These are phyloP conservation scores for Drosophila pseudotakahashii DNA, from an alignment of 2,888 invertebrate genomes.

Conservation along the genomic window DNA sequence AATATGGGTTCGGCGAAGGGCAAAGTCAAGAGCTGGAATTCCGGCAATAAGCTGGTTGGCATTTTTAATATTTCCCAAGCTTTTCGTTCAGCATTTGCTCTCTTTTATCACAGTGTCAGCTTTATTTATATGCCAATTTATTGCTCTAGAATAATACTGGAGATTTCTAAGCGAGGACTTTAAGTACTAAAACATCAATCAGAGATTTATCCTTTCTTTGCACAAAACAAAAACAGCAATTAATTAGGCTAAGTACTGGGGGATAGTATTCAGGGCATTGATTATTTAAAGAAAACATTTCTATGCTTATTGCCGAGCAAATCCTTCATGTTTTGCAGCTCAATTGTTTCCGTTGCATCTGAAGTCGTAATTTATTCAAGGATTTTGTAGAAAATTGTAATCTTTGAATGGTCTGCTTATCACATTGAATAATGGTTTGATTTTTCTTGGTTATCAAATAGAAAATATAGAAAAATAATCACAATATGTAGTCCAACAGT, in stretches of 20 bases:
- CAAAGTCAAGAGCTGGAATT: slow-evolving; percentile 3
- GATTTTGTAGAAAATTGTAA: not conserved
- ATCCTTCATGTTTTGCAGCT: not conserved
- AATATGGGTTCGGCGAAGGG: slow-evolving; percentile 6
- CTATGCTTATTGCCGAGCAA: not conserved
- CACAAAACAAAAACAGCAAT: slow-evolving; percentile 19
- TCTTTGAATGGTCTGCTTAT: not conserved
- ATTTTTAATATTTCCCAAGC: slow-evolving; percentile 4
- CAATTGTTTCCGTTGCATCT: not conserved
- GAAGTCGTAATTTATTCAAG: slow-evolving; percentile 4
- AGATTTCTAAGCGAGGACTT: slow-evolving; percentile 1
- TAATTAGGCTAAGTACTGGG: slow-evolving; percentile 28
- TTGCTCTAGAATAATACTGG: not conserved
- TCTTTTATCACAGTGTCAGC: not conserved
- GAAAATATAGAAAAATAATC: no score
- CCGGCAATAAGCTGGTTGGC: slow-evolving; percentile 6
- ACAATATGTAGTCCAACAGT: no score
- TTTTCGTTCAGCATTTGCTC: no score
- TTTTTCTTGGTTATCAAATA: no score
- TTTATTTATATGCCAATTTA: slow-evolving; percentile 1
- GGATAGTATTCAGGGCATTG: not conserved
- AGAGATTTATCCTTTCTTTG: slow-evolving; percentile 10
- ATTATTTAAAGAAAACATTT: not conserved
- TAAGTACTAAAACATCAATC: slow-evolving; percentile 9
- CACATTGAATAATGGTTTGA: not conserved